phyloP scores from a whole-genome alignment of 2,888 invertebrate genomes.

The Tortricodes alternella region DNA sequence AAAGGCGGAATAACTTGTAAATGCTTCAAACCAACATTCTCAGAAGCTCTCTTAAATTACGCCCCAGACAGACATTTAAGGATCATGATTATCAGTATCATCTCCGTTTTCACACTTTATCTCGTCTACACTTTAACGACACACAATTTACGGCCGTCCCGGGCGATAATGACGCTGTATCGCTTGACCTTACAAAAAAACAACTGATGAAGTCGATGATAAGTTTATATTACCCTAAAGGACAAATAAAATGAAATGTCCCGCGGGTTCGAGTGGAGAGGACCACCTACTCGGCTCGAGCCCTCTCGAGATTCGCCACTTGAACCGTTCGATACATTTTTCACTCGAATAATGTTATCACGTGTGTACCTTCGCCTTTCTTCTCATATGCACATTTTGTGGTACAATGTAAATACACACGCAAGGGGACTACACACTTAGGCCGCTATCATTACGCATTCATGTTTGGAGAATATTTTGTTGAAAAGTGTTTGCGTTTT shows the following conservation, averaged over 20 bases:
- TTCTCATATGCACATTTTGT: constrained; percentile 38
- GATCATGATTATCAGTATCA: constrained; percentile 22
- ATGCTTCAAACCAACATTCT: not conserved
- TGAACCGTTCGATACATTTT: constrained; percentile 69
- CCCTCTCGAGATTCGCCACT: constrained; percentile 66
- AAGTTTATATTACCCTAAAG: constrained; percentile 22
- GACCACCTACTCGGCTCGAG: constrained; percentile 62
- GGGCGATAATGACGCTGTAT: constrained; percentile 22
- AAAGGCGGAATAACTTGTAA: not conserved
- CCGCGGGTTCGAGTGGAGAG: constrained; percentile 47
- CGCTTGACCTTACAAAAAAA: constrained; percentile 27
- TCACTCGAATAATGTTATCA: constrained; percentile 73
- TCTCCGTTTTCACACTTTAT: constrained; percentile 27
- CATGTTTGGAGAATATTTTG: constrained; percentile 1
- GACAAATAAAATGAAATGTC: constrained; percentile 26
- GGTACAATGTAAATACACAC: constrained; percentile 40
- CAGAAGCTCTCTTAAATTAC: not conserved
- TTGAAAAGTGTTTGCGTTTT: not conserved
- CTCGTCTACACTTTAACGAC: constrained; percentile 25
- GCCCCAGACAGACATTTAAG: constrained; percentile 4
- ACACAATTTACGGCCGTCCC: constrained; percentile 17
- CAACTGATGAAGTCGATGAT: constrained; percentile 20
- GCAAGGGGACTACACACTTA: constrained; percentile 8
- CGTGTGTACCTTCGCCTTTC: constrained; percentile 48
- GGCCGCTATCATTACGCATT: constrained; percentile 13